phyloP scores from a whole-genome alignment of 1,140 invertebrate species.

The Drosophila punjabiensis region DNA sequence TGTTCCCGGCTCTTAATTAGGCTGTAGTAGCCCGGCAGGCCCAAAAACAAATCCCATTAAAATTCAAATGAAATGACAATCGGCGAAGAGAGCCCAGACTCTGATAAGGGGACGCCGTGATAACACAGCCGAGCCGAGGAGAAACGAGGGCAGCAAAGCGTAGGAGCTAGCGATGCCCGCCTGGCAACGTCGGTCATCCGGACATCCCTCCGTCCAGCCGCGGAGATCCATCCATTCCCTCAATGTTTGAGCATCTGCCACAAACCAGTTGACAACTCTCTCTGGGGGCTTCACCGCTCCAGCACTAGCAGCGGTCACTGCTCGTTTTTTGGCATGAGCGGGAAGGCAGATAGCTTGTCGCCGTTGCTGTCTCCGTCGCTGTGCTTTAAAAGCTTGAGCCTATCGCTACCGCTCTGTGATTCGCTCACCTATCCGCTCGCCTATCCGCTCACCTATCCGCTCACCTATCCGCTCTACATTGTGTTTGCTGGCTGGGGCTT shows the following conservation, averaged over 20 bases:
- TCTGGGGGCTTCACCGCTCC: neutral
- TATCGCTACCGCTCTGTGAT: neutral
- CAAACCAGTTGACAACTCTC: conserved; percentile 24
- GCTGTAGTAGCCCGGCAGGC: neutral
- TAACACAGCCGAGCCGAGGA: conserved; percentile 4
- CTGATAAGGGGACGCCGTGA: conserved; percentile 38
- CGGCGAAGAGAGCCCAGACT: conserved; percentile 38
- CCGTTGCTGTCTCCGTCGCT: neutral
- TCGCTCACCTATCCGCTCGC: no score
- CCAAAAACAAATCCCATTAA: conserved; percentile 28
- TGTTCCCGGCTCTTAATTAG: conserved; percentile 36
- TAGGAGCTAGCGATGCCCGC: conserved; percentile 19
- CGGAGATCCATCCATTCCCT: neutral
- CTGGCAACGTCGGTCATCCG: conserved; percentile 28
- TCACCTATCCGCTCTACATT: conserved; percentile 34
- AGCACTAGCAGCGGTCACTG: conserved; percentile 5
- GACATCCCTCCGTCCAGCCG: neutral
- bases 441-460: conserved; percentile 25
- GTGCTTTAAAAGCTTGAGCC: conserved; percentile 56
- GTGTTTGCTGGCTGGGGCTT: conserved; percentile 17
- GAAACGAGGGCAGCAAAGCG: conserved; percentile 8
- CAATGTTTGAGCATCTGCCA: conserved; percentile 15
- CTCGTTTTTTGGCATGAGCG: neutral
- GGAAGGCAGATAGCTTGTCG: conserved; percentile 2
- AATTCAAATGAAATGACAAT: conserved; percentile 46